Evolutionary conservation across 2,888 invertebrate species (phyloP).

Genomic region (Melikaiella ostensackeni): DNA sequence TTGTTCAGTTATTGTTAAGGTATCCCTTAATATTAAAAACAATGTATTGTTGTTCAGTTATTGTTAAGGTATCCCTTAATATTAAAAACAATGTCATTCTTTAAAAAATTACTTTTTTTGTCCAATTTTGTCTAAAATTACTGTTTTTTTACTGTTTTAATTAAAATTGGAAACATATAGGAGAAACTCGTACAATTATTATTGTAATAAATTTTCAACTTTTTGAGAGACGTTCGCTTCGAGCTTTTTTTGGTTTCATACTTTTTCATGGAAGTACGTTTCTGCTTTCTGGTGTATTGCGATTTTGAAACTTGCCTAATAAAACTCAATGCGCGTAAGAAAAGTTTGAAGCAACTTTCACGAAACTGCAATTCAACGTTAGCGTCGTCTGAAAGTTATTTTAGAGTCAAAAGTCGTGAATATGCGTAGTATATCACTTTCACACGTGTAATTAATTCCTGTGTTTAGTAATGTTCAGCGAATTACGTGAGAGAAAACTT

Average conservation of each 20-base stretch:
- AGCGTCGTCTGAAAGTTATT: constrained; percentile 23
- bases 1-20: too few relatives aligned
- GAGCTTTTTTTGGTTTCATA: background rate
- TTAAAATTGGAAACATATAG: too few relatives aligned
- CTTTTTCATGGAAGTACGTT: constrained; percentile 10
- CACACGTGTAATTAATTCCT: constrained; percentile 28
- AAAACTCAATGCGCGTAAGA: constrained; percentile 38
- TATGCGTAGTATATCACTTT: constrained; percentile 26
- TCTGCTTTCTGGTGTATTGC: constrained; percentile 28
- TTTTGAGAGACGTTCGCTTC: background rate
- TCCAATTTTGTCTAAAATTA: too few relatives aligned
- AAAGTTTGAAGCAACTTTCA: constrained; percentile 32
- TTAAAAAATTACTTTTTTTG: too few relatives aligned
- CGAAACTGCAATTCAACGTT: constrained; percentile 37
- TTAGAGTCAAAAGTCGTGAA: constrained; percentile 32
- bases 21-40: too few relatives aligned
- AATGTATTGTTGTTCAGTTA: too few relatives aligned
- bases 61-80: too few relatives aligned
- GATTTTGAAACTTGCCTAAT: constrained; percentile 34
- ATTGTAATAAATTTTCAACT: background rate
- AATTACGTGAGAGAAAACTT: constrained; percentile 1
- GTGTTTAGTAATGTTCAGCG: background rate
- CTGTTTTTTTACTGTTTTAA: too few relatives aligned
- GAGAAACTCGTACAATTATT: background rate
- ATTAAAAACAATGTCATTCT: too few relatives aligned